Base-by-base conservation (phyloP, 2,888 invertebrate genomes). In the Pharmacophagus antenor region DNA sequence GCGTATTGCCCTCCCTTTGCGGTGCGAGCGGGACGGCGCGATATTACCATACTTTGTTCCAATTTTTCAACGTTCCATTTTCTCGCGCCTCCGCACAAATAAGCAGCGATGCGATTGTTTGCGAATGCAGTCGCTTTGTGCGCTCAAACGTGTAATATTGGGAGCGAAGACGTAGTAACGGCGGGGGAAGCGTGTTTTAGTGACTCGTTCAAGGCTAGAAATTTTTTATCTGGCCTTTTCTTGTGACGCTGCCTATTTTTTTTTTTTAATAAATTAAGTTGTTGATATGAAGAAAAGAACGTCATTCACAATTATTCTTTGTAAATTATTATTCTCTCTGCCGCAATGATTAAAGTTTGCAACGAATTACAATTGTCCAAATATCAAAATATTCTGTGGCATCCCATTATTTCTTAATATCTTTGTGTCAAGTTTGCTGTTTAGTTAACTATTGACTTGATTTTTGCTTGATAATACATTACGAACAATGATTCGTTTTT, bases 11-110 rank as follows among this genome's bases (percentile, higher is more conserved):
- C 18, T 17, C 18, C 4, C 17, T 53, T 55, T 21, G 31, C 31
- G 15, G 4, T 22, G 22, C 37, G 17, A 52, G 17, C 51, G 27
- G 5, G 15, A 37, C n/a, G n/a, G n/a, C 12, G 50, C 12, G 17
- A 52, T 52, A 17, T 59, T 59, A 50, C 54, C 54, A 42, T 21
- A 54, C 53, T 50, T 55, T 50, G 59, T 31, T 54, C 49, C 59
- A 49, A 37, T 59, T 59, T 56, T 59, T 49, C 54, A 42, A 50
- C 49, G 54, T 44, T 48, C 49, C 49, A 41, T 47, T 48, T 59
- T 42, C 41, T 48, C 42, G 25, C 23, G 15, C 18, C 21, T 41
- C 23, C 6, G 6, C 37, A 47, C 47, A 52, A 52, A 23, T 23
- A 37, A 41, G 47, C 18, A 8, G 47, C 18, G 37, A 10, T 18